A percentile compares a stretch with the other conserved stretches of the same genome.
Conservation (phyloP, 2,888 invertebrate species). For the Stratiomys singularior region DNA sequence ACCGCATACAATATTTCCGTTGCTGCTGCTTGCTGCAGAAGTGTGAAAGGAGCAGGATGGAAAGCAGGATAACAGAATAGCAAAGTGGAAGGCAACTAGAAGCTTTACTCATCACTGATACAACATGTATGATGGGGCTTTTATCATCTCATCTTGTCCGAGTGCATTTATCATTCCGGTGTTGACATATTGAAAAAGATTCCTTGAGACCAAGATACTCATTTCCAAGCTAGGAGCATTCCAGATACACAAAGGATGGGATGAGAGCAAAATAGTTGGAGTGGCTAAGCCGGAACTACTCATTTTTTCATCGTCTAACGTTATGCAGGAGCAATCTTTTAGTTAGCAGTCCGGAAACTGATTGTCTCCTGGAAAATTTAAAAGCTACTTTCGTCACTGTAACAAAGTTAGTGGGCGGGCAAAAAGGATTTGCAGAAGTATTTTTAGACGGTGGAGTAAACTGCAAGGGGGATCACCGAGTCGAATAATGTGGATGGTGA, state of each 20-base stretch:
- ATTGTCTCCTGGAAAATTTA: not conserved
- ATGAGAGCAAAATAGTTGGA: not conserved
- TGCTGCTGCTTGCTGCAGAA: not conserved
- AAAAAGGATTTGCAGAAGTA: not conserved
- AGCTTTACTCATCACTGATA: not conserved
- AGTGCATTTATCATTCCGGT: slow-evolving; percentile 45
- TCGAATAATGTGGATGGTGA: too few relatives aligned
- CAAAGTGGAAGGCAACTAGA: not conserved
- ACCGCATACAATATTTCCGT: not conserved
- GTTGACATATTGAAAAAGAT: slow-evolving; percentile 42
- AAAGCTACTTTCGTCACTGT: slow-evolving; percentile 13
- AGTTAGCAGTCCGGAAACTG: slow-evolving; percentile 9
- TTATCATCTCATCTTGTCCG: slow-evolving; percentile 44
- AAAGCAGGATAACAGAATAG: not conserved
- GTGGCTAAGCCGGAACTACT: slow-evolving; percentile 27
- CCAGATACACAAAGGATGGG: too few relatives aligned
- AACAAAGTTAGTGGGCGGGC: slow-evolving; percentile 3
- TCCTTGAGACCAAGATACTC: slow-evolving; percentile 12
- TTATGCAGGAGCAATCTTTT: not conserved
- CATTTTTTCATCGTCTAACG: not conserved
- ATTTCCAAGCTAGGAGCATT: too few relatives aligned
- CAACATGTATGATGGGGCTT: slow-evolving; percentile 33
- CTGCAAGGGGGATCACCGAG: too few relatives aligned
- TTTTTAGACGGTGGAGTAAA: not conserved
- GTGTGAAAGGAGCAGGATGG: not conserved